Base-by-base conservation (phyloP, 2,888 invertebrate genomes). In the Drosophila diplacantha region DNA sequence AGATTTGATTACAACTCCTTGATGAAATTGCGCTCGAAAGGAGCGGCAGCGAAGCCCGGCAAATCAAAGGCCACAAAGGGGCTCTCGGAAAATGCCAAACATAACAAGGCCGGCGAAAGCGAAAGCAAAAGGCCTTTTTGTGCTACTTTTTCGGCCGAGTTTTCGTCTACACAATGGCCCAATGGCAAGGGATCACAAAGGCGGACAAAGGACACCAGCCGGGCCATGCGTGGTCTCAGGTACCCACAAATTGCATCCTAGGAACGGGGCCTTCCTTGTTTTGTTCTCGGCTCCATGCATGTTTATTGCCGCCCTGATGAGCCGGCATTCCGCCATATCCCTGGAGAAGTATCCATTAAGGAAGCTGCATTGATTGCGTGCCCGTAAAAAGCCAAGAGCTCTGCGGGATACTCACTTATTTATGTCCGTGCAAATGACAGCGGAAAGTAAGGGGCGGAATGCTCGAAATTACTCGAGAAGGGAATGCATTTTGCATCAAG, bases 1-100 rank as follows among this genome's bases (percentile, higher is more conserved):
- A 64, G 77, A 81, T 79, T 79, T 76, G 80, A 80, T 79, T 79
- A 81, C 78, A 73, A 64, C 67, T 50, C 61, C 73, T 68, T 74
- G 76, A 79, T 76, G 72, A 76, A 74, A 76, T 71, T 76, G 81
- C 56, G 64, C 62, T 73, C 50, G 62, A 50, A 70, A 43, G 44
- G 57, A 47, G 51, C 54, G n/a, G 24, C 39, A 22, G 12, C 64
- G 32, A 52, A 51, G 65, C 54, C 46, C 16, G 29, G 22, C 37
- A 54, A 70, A 70, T 79, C 80, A 72, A 68, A 69, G 65, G 44
- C 37, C 51, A 52, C 68, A 68, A 55, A 49, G 46, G 43, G 32
- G 26, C 29, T 7, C 32, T 39, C 11, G 39, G 18, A 46, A 38
- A 58, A 49, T 51, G 46, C 51, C 66, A 18, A 49, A 16, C 34